Evolutionary conservation across 2,113 vertebrate genomes (phyloP).

Genomic region (Melanostigma gelatinosum): DNA sequence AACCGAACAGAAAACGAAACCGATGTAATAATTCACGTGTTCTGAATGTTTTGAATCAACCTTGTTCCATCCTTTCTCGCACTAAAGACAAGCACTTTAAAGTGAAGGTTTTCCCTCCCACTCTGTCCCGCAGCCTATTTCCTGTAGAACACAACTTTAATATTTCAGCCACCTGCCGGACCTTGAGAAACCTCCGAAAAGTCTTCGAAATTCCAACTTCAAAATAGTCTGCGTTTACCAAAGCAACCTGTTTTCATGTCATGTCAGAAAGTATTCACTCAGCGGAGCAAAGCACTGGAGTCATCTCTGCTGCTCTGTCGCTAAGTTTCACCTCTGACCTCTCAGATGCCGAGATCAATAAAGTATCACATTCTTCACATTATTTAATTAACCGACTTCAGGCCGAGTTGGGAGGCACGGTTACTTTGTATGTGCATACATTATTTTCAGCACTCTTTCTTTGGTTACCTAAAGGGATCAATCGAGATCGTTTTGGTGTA

Average conservation of each 20-base stretch:
- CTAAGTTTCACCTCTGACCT: too few relatives aligned
- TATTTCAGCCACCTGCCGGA: not conserved
- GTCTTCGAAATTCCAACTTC: not conserved
- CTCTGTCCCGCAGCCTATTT: slow-evolving; percentile 13
- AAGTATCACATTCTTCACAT: not conserved
- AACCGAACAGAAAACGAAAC: too few relatives aligned
- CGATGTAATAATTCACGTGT: not conserved
- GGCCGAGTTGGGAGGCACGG: not conserved
- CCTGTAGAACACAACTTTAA: not conserved
- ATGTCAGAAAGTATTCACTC: too few relatives aligned
- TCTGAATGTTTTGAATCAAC: not conserved
- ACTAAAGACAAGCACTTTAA: not conserved
- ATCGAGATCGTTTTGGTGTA: too few relatives aligned
- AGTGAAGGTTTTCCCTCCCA: not conserved
- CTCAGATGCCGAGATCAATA: not conserved
- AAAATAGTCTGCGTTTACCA: not conserved
- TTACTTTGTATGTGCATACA: not conserved
- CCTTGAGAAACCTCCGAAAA: not conserved
- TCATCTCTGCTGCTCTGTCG: too few relatives aligned
- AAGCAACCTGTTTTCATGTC: too few relatives aligned
- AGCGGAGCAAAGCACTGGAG: too few relatives aligned
- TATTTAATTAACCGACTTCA: not conserved
- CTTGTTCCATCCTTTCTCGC: not conserved
- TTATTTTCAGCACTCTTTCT: not conserved
- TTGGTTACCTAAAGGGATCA: not conserved